These are phyloP conservation scores for Nowickia ferox DNA, from an alignment of 2,888 invertebrate genomes.

Conservation along the genomic window DNA sequence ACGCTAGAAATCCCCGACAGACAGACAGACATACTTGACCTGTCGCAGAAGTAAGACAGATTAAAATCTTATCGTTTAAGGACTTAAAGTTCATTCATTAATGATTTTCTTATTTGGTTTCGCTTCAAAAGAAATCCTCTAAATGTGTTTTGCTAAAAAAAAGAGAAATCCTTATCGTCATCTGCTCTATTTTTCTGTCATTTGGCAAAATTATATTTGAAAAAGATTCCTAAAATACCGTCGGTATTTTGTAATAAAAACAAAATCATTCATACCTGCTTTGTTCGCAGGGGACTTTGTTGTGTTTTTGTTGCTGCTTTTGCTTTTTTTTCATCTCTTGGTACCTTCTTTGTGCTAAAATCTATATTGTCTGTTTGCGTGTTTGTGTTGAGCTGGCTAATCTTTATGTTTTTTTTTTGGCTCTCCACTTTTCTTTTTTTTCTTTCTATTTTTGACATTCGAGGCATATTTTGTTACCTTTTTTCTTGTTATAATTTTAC, in stretches of 20 bases:
- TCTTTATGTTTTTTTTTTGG: constrained; percentile 65
- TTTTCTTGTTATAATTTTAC: constrained; percentile 66
- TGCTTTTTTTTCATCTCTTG: constrained; percentile 12
- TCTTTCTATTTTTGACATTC: constrained; percentile 40
- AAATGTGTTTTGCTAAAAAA: constrained; percentile 47
- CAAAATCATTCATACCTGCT: constrained; percentile 56
- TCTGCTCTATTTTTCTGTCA: constrained; percentile 67
- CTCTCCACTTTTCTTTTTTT: constrained; percentile 12
- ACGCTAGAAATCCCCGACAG: constrained; percentile 64
- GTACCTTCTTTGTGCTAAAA: constrained; percentile 46
- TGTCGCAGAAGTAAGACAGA: constrained; percentile 45
- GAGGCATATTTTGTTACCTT: constrained; percentile 70
- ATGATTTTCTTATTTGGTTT: constrained; percentile 7
- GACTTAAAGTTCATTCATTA: constrained; percentile 72
- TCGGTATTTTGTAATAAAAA: constrained; percentile 59
- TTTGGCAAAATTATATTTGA: constrained; percentile 36
- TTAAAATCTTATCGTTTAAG: constrained; percentile 67
- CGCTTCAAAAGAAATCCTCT: constrained; percentile 30
- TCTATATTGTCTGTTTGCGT: constrained; percentile 68
- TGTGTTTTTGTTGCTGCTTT: no score
- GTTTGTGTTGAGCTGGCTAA: constrained; percentile 71
- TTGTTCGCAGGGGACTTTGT: constrained; percentile 39
- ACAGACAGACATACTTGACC: constrained; percentile 20
- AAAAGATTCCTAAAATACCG: constrained; percentile 57
- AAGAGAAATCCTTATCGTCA: constrained; percentile 58